A percentile compares a stretch with the other conserved stretches of the same genome.
Conservation (phyloP, 2,888 invertebrate genomes). For the Bhutanitis thaidina region DNA sequence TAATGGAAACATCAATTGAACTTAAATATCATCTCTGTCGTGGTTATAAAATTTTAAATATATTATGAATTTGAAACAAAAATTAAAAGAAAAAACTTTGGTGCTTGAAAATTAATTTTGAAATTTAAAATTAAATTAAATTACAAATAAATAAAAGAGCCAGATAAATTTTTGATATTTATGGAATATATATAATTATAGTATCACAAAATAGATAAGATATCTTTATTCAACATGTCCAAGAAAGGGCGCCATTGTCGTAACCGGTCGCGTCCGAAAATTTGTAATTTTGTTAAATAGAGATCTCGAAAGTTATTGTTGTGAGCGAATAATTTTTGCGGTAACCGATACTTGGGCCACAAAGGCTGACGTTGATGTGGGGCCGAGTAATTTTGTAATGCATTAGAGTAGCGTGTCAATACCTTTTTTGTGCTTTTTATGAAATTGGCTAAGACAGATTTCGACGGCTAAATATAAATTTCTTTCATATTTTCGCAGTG, state of each 20-base stretch:
- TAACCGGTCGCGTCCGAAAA: conserved; percentile 39
- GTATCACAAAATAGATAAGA: too few species aligned
- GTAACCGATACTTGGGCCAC: conserved; percentile 70
- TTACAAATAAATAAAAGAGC: too few species aligned
- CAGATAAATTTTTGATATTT: too few species aligned
- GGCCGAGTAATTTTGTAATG: conserved; percentile 38
- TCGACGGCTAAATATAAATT: neutral
- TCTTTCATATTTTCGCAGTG: neutral
- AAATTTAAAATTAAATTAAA: too few species aligned
- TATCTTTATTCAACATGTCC: neutral
- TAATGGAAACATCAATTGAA: too few species aligned
- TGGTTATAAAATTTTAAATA: too few species aligned
- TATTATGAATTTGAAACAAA: too few species aligned
- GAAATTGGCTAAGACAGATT: neutral
- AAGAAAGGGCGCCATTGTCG: conserved; percentile 28
- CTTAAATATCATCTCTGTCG: too few species aligned
- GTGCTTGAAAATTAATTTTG: too few species aligned
- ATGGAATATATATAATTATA: too few species aligned
- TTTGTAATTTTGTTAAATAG: conserved; percentile 75
- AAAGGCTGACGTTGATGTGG: conserved; percentile 66
- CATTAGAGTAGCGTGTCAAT: conserved; percentile 3
- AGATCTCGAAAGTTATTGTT: conserved; percentile 62
- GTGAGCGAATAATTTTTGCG: conserved; percentile 70
- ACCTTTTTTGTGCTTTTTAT: conserved; percentile 1
- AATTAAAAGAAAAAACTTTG: too few species aligned